phyloP scores from a whole-genome alignment of 2,797 vertebrate genomes.

The Muscicapa comitata region DNA sequence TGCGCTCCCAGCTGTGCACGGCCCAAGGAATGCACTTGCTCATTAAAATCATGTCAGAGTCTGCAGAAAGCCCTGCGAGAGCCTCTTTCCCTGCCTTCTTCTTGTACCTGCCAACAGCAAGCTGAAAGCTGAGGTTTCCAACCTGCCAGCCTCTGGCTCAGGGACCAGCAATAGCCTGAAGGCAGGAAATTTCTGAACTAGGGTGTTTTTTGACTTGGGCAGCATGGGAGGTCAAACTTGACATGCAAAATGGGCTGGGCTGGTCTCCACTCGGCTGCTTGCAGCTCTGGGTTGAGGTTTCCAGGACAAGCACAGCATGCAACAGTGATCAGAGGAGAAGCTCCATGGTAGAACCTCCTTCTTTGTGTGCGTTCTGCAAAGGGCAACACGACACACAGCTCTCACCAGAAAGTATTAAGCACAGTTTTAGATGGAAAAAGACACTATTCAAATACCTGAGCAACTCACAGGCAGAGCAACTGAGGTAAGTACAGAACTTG shows the following conservation, averaged over 20 bases:
- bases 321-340: neutral
- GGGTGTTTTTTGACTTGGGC: neutral
- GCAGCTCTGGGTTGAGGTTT: neutral
- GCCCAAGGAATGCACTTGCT: slow-evolving; percentile 5
- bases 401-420: neutral
- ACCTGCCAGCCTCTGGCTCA: neutral
- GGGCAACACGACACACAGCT: neutral
- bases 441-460: neutral
- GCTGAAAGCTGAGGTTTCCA: neutral
- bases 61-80: neutral
- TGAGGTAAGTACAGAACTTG: neutral
- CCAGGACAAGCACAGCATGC: neutral
- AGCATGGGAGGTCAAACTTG: neutral
- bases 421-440: neutral
- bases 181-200: neutral
- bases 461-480: neutral
- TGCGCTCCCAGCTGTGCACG: neutral
- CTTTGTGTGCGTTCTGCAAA: neutral
- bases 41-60: neutral
- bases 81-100: neutral
- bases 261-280: neutral
- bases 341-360: neutral
- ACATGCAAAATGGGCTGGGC: neutral
- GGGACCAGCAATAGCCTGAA: neutral
- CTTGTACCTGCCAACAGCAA: neutral